Conservation (phyloP, 2,797 vertebrate genomes). For the Pantherophis vulpinus region DNA sequence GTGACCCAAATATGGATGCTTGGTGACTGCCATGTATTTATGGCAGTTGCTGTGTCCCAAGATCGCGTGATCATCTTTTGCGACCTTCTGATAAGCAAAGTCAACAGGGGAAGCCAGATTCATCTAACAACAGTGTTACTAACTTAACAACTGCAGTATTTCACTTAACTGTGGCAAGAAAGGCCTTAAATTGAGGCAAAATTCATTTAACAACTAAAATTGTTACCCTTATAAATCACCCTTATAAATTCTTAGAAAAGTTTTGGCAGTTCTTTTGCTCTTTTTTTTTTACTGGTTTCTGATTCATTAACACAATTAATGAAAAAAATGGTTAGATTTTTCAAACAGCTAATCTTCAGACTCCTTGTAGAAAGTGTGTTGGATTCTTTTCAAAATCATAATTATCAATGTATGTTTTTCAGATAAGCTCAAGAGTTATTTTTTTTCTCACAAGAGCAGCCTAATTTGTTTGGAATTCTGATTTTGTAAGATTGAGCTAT, state of each 20-base stretch:
- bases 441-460: background rate
- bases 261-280: background rate
- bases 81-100: background rate
- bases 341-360: background rate
- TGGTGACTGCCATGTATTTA: background rate
- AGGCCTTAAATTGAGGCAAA: background rate
- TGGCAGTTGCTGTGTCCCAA: background rate
- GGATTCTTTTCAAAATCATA: constrained; percentile 13
- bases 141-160: background rate
- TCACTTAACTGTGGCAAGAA: background rate
- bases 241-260: background rate
- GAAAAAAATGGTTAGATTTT: background rate
- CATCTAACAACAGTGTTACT: background rate
- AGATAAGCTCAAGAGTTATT: background rate
- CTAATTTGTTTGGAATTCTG: background rate
- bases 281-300: background rate
- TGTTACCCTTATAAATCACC: background rate
- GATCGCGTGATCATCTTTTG: background rate
- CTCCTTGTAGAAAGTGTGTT: background rate
- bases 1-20: background rate
- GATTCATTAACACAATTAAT: background rate
- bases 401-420: constrained; percentile 7
- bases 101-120: background rate
- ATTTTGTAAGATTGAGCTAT: background rate
- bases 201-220: background rate